Conservation (phyloP, 1,140 invertebrate species). For the Notospermus geniculatus region DNA sequence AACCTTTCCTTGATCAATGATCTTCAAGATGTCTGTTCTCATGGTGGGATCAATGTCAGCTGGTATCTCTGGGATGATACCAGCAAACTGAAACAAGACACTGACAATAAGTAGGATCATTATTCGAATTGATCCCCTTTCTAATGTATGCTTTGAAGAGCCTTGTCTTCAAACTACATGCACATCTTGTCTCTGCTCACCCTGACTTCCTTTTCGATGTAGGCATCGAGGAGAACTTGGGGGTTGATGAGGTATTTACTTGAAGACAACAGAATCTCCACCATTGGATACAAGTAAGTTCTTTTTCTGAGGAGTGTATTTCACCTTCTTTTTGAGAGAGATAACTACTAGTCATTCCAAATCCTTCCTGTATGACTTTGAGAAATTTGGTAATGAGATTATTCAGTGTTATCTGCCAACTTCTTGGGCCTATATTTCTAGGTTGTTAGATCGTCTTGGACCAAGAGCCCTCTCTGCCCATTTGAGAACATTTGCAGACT, state of each 20-base stretch:
- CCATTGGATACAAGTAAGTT: constrained; percentile 88
- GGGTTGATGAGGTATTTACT: constrained; percentile 78
- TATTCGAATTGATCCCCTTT: background rate
- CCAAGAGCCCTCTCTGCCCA: constrained; percentile 85
- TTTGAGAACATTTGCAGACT: constrained; percentile 91
- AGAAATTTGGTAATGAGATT: no score
- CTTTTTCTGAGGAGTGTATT: background rate
- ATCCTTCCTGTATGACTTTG: no score
- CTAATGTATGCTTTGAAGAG: background rate
- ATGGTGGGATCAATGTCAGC: constrained; percentile 50
- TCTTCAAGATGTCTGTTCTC: constrained; percentile 48
- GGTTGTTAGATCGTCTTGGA: constrained; percentile 89
- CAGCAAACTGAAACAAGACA: constrained; percentile 44
- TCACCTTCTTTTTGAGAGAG: constrained; percentile 32
- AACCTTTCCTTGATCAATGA: constrained; percentile 53
- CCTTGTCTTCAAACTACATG: background rate
- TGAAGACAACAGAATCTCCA: constrained; percentile 87
- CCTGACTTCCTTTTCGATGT: constrained; percentile 30
- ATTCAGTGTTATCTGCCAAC: no score
- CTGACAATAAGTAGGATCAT: background rate
- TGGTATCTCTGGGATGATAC: constrained; percentile 45
- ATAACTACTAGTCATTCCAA: constrained; percentile 31
- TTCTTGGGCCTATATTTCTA: constrained; percentile 50
- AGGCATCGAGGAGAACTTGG: constrained; percentile 29
- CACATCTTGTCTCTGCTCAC: constrained; percentile 16